Evolutionary conservation across 2,888 invertebrate genomes (phyloP).

Genomic region (Caprella mutica): DNA sequence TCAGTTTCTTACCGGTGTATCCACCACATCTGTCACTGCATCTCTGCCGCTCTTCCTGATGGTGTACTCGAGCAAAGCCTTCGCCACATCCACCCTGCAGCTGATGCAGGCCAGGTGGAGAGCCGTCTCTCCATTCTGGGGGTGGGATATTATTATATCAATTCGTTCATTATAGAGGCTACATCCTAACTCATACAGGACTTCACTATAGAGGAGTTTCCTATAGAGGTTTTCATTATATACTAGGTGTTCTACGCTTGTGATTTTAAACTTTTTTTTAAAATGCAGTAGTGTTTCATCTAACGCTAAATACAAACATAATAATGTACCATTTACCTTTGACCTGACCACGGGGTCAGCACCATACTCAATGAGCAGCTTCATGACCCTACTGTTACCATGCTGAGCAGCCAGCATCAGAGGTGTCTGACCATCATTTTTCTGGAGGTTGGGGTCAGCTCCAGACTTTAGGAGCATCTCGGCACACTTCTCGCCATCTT

Average conservation of each 20-base stretch:
- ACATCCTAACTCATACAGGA: no score
- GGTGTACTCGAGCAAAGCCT: conserved; percentile 71
- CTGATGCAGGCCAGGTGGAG: conserved; percentile 80
- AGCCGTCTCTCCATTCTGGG: conserved; percentile 83
- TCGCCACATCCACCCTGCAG: conserved; percentile 63
- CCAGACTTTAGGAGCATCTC: conserved; percentile 96
- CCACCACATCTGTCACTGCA: conserved; percentile 71
- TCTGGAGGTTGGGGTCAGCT: conserved; percentile 87
- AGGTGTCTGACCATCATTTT: conserved; percentile 92
- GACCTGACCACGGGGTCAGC: conserved; percentile 86
- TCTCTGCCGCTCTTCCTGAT: conserved; percentile 62
- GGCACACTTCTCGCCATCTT: conserved; percentile 83
- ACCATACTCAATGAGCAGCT: conserved; percentile 82
- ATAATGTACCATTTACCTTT: no score
- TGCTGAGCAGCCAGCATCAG: conserved; percentile 89
- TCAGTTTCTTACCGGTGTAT: conserved; percentile 48
- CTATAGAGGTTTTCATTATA: no score
- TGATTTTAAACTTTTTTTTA: no score
- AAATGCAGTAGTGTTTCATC: no score
- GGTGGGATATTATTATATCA: no score
- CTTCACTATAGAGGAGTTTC: no score
- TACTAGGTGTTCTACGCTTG: no score
- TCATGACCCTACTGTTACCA: conserved; percentile 75
- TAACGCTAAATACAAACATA: no score
- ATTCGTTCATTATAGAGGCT: no score